Conservation (phyloP, 2,113 vertebrate genomes). For the Cebus imitator region DNA sequence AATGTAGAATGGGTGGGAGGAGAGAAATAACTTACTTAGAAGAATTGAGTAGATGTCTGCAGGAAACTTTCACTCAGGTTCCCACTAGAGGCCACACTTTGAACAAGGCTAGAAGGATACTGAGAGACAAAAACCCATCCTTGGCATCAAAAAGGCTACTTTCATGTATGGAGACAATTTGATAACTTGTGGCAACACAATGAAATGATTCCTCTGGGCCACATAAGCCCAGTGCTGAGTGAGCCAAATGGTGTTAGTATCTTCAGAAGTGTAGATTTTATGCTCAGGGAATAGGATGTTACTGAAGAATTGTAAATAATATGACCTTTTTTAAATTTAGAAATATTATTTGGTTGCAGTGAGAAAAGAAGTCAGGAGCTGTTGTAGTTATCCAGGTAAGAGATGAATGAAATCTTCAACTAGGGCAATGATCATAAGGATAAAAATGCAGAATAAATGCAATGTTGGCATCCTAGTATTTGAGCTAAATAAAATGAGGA, state of each 20-base stretch:
- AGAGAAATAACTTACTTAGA: background rate
- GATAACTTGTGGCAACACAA: background rate
- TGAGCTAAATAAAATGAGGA: background rate
- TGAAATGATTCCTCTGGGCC: background rate
- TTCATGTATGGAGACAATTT: background rate
- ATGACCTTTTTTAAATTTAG: background rate
- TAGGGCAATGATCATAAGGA: background rate
- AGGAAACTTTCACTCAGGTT: background rate
- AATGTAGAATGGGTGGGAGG: conserved; percentile 3
- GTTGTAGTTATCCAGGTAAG: background rate
- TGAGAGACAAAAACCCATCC: background rate
- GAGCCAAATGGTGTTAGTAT: background rate
- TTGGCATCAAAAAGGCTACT: background rate
- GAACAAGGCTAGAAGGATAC: background rate
- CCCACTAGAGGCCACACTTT: background rate
- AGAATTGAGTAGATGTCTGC: background rate
- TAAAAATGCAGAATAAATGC: background rate
- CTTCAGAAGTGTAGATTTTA: background rate
- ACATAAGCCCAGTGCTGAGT: background rate
- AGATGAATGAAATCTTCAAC: background rate
- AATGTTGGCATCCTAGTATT: background rate
- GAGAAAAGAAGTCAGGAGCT: background rate
- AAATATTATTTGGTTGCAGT: background rate
- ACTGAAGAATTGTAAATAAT: background rate
- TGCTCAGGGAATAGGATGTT: background rate